Evolutionary conservation across 2,888 invertebrate genomes (phyloP).

Genomic region (Athalia rosae): DNA sequence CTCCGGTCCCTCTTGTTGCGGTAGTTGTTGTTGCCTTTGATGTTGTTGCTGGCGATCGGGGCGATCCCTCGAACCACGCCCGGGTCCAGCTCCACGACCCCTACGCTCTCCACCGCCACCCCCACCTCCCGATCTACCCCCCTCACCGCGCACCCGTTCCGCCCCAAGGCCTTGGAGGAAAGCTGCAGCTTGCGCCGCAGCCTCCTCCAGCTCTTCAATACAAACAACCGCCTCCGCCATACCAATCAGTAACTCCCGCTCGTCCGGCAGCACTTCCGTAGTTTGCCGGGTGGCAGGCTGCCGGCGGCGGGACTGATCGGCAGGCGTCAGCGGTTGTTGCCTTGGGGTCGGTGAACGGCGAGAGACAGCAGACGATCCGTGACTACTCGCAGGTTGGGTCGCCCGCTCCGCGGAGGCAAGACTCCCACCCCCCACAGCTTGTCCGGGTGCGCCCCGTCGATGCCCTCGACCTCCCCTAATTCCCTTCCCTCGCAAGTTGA

Average conservation of each 20-base stretch:
- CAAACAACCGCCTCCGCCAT: slow-evolving; percentile 14
- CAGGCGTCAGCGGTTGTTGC: neutral
- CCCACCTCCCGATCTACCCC: neutral
- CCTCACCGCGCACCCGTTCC: neutral
- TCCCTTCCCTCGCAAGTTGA: neutral
- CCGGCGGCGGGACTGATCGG: neutral
- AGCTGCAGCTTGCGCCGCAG: neutral
- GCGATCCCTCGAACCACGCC: neutral
- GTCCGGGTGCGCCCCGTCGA: neutral
- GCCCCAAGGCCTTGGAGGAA: slow-evolving; percentile 14
- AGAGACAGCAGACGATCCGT: too few relatives aligned
- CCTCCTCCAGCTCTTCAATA: slow-evolving; percentile 9
- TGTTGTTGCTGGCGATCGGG: neutral
- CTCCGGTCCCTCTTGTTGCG: neutral
- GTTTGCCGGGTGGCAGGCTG: neutral
- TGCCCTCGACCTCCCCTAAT: neutral
- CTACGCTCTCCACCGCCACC: too few relatives aligned
- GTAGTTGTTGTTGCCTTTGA: neutral
- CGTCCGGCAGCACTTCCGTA: neutral
- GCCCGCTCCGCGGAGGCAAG: too few relatives aligned
- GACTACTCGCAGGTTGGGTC: too few relatives aligned
- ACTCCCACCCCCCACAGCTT: neutral
- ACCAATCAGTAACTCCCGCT: slow-evolving; percentile 16
- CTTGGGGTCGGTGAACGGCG: neutral
- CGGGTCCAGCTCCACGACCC: neutral